phyloP scores from a whole-genome alignment of 2,113 vertebrate species.

The Holacanthus passer region DNA sequence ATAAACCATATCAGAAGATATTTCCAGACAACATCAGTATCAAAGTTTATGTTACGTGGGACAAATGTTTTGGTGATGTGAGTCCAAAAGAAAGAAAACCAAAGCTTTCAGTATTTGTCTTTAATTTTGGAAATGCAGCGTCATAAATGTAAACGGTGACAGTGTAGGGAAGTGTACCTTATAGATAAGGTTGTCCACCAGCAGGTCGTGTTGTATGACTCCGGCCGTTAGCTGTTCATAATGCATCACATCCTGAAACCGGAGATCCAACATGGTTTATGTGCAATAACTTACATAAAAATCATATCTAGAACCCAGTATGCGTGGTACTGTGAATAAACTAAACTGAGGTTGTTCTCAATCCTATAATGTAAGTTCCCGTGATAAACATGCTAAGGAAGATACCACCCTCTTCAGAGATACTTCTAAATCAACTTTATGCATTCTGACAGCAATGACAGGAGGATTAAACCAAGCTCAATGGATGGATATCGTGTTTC shows the following conservation, averaged over 20 bases:
- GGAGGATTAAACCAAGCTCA: slow-evolving; percentile 33
- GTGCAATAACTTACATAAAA: neutral
- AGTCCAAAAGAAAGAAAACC: neutral
- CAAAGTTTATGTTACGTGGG: neutral
- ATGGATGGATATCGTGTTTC: slow-evolving; percentile 33
- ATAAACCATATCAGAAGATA: neutral
- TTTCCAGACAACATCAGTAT: neutral
- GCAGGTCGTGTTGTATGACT: slow-evolving; percentile 94
- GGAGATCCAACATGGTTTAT: neutral
- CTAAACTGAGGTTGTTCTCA: neutral
- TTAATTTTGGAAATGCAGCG: neutral
- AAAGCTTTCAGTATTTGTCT: neutral
- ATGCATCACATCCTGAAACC: slow-evolving; percentile 91
- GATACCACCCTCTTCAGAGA: neutral
- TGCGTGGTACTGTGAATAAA: neutral
- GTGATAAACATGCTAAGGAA: neutral
- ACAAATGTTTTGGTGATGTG: neutral
- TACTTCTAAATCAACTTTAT: slow-evolving; percentile 21
- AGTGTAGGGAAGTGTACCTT: slow-evolving; percentile 85
- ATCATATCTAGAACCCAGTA: neutral
- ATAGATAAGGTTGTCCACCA: slow-evolving; percentile 97
- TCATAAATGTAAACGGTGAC: neutral
- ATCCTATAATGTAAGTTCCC: neutral
- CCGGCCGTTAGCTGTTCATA: slow-evolving; percentile 97
- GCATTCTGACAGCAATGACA: slow-evolving; percentile 31